Evolutionary conservation across 2,113 vertebrate genomes (phyloP).

Genomic region (Scortum barcoo): DNA sequence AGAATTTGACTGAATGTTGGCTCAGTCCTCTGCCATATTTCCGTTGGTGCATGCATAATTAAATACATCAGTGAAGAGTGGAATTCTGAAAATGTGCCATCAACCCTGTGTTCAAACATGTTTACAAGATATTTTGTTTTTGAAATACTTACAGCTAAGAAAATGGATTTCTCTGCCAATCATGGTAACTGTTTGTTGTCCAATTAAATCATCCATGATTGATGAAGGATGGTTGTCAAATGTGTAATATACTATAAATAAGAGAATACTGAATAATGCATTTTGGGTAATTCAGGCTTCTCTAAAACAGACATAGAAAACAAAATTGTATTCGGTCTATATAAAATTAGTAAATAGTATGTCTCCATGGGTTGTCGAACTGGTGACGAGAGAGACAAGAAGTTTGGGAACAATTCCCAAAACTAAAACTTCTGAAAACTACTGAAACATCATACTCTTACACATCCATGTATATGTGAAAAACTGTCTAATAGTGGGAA

Average conservation of each 20-base stretch:
- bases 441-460: background rate
- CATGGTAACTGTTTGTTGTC: background rate
- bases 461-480: too few relatives aligned
- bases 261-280: background rate
- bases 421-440: background rate
- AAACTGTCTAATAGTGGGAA: background rate
- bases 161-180: background rate
- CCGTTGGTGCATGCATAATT: background rate
- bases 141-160: background rate
- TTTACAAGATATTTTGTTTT: background rate
- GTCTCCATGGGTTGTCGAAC: background rate
- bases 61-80: background rate
- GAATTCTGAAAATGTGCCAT: background rate
- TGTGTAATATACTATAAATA: background rate
- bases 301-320: background rate
- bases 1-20: background rate
- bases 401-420: background rate
- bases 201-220: conserved; percentile 1
- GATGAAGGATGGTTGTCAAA: background rate
- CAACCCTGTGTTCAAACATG: background rate
- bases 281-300: background rate
- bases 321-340: background rate
- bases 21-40: background rate
- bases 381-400: background rate
- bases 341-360: background rate